phyloP scores from a whole-genome alignment of 37 sponge, comb jelly and placozoan species.

The Tethya wilhelma region DNA sequence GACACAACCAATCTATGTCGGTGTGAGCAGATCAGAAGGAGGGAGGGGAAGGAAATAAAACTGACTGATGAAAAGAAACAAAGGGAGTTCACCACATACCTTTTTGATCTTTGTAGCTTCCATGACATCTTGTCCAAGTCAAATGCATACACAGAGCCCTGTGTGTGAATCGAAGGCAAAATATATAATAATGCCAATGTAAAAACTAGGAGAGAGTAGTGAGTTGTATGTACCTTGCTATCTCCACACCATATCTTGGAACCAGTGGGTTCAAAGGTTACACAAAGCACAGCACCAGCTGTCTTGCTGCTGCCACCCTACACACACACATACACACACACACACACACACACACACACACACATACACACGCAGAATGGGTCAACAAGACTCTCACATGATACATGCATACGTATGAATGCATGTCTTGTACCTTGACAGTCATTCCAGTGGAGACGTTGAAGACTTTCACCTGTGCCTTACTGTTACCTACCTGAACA shows the following conservation, averaged over 20 bases:
- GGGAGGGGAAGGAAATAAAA: no score
- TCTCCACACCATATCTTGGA: constrained; percentile 83
- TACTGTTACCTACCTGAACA: constrained; percentile 80
- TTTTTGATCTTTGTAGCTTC: constrained; percentile 68
- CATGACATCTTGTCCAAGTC: constrained; percentile 67
- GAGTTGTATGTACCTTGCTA: constrained; percentile 81
- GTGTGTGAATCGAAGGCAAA: neutral
- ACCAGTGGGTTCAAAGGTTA: constrained; percentile 81
- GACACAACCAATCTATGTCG: constrained; percentile 68
- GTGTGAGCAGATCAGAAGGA: no score
- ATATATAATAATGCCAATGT: neutral
- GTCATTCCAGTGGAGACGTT: constrained; percentile 90
- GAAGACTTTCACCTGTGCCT: constrained; percentile 80
- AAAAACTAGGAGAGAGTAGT: neutral
- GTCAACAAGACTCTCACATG: no score
- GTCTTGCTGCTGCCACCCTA: constrained; percentile 79
- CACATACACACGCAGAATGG: constrained; percentile 8
- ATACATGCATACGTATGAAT: no score
- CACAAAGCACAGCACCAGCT: constrained; percentile 65
- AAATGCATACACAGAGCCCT: constrained; percentile 85
- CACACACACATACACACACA: no score
- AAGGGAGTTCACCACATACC: constrained; percentile 16
- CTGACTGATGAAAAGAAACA: neutral
- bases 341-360: neutral
- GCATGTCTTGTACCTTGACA: constrained; percentile 53